phyloP scores from a whole-genome alignment of 2,888 invertebrate species.

The Agonopterix alstromeriana region DNA sequence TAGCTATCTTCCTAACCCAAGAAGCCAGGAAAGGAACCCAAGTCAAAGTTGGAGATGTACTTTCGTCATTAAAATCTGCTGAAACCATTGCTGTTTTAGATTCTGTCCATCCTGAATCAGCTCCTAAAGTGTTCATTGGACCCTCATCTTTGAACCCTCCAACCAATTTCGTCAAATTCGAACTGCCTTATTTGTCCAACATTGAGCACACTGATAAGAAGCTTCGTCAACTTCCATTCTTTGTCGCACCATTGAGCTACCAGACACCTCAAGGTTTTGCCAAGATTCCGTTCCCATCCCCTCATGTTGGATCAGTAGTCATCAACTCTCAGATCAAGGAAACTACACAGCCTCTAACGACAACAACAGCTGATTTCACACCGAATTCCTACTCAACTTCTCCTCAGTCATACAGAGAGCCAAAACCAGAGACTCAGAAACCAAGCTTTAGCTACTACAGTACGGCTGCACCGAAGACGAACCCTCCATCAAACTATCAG shows the following conservation, averaged over 20 bases:
- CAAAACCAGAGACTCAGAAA: conserved; percentile 53
- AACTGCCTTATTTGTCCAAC: conserved; percentile 87
- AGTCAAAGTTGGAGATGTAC: conserved; percentile 82
- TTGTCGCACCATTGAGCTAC: conserved; percentile 90
- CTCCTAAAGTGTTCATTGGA: conserved; percentile 89
- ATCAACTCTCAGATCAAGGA: conserved; percentile 76
- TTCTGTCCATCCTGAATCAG: conserved; percentile 79
- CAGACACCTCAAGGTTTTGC: conserved; percentile 90
- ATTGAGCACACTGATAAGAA: conserved; percentile 83
- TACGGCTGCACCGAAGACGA: conserved; percentile 52
- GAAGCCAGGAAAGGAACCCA: conserved; percentile 59
- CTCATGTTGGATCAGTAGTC: conserved; percentile 91
- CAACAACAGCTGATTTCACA: conserved; percentile 25
- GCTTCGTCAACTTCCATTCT: conserved; percentile 86
- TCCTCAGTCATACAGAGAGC: conserved; percentile 23
- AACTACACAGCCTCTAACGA: conserved; percentile 20
- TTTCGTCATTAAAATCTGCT: conserved; percentile 81
- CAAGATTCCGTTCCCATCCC: conserved; percentile 90
- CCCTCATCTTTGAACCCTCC: conserved; percentile 85
- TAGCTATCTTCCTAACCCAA: conserved; percentile 87
- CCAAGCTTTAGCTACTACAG: conserved; percentile 60
- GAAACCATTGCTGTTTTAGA: conserved; percentile 87
- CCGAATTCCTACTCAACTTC: conserved; percentile 21
- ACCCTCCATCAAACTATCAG: conserved; percentile 33
- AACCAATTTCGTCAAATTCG: conserved; percentile 85